Conservation (phyloP, 2,113 vertebrate species). For the Alces alces region DNA sequence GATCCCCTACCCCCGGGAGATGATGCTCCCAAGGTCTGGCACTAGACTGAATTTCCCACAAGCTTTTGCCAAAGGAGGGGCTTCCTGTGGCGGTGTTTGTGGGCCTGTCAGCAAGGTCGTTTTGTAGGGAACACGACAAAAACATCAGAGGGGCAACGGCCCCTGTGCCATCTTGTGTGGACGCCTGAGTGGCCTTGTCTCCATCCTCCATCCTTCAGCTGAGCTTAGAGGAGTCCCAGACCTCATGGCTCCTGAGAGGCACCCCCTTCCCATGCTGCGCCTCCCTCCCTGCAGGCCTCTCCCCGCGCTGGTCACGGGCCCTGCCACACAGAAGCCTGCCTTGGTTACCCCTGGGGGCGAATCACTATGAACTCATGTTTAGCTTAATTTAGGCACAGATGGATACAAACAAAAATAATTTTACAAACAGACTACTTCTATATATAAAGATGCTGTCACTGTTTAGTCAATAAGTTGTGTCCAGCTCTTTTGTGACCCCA, state of each 20-base stretch:
- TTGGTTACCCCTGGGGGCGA: not conserved
- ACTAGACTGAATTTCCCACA: not conserved
- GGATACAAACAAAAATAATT: not conserved
- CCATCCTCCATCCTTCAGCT: not conserved
- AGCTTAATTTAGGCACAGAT: not conserved
- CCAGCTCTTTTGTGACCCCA: not conserved
- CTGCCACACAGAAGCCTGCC: not conserved
- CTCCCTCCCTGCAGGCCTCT: not conserved
- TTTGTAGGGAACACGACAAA: not conserved
- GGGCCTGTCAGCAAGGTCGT: not conserved
- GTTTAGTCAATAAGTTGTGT: not conserved
- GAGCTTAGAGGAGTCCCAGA: not conserved
- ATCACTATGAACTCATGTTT: not conserved
- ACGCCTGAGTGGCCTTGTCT: not conserved
- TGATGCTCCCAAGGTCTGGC: not conserved
- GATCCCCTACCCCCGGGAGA: accelerated
- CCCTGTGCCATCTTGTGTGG: not conserved
- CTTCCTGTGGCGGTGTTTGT: not conserved
- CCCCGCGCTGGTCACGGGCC: not conserved
- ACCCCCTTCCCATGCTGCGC: not conserved
- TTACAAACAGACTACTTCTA: not conserved
- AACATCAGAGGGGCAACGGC: accelerated
- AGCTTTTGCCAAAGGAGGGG: not conserved
- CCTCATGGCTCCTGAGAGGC: not conserved
- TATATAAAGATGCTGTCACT: not conserved